phyloP scores from a whole-genome alignment of 2,797 vertebrate genomes.

The Nannoperca obscura region DNA sequence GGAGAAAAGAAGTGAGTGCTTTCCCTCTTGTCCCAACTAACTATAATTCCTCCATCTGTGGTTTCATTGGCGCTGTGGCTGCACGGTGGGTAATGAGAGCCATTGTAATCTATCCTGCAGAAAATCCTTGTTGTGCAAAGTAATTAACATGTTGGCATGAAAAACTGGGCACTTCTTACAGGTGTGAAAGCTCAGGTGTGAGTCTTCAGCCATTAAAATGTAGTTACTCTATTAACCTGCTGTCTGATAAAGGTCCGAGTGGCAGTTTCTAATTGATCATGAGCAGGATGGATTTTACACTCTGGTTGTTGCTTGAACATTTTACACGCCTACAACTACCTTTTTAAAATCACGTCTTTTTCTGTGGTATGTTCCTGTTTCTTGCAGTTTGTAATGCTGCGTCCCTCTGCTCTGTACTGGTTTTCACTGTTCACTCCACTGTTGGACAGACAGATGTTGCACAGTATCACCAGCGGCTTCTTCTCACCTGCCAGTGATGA shows the following conservation, averaged over 20 bases:
- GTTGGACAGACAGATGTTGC: neutral
- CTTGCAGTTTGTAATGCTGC: neutral
- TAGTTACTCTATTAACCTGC: neutral
- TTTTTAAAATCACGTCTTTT: neutral
- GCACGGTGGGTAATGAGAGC: neutral
- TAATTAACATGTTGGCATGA: neutral
- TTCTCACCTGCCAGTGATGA: slow-evolving; percentile 21
- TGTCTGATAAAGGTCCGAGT: neutral
- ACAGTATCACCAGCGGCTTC: neutral
- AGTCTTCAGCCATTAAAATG: neutral
- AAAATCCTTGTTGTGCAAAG: neutral
- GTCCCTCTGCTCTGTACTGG: neutral
- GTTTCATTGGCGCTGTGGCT: slow-evolving; percentile 15
- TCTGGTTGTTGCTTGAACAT: neutral
- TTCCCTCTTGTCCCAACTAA: slow-evolving; percentile 37
- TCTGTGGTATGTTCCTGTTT: neutral
- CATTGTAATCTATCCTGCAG: neutral
- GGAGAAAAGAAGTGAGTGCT: slow-evolving; percentile 18
- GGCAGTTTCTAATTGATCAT: neutral
- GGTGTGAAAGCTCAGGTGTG: neutral
- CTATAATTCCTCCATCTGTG: slow-evolving; percentile 36
- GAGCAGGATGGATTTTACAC: neutral
- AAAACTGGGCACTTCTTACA: neutral
- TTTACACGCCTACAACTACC: neutral
- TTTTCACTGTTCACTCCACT: neutral